A percentile compares a stretch with the other conserved stretches of the same genome.
Conservation (phyloP, 1,140 invertebrate species). For the Tetramorium alpestre region DNA sequence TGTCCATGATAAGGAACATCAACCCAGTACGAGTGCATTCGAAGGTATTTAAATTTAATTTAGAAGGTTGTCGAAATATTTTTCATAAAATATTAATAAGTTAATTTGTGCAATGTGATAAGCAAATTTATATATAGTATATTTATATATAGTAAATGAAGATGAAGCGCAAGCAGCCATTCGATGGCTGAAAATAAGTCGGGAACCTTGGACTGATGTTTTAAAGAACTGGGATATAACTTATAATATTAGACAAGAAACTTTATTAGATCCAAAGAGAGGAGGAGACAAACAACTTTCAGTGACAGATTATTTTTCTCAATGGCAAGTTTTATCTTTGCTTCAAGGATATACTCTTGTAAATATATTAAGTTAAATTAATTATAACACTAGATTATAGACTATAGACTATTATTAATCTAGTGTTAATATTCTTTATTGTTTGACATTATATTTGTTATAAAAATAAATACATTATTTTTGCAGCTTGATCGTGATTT, state of each 20-base stretch:
- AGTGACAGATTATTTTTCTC: slow-evolving; percentile 1
- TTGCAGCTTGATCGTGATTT: not conserved
- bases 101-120: not conserved
- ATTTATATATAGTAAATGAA: not conserved
- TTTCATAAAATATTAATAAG: not conserved
- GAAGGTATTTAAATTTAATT: slow-evolving; percentile 7
- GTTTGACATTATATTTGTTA: not conserved
- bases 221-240: slow-evolving; percentile 5
- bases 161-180: not conserved
- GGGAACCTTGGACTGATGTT: not conserved
- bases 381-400: not conserved
- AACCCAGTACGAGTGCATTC: not conserved
- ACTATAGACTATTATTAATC: not conserved
- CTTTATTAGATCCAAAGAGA: not conserved
- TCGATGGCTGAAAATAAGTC: slow-evolving; percentile 12
- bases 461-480: slow-evolving; percentile 2
- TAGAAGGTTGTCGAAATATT: not conserved
- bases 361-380: slow-evolving; percentile 5
- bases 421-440: not conserved
- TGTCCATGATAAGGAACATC: not conserved
- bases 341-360: slow-evolving; percentile 12
- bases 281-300: slow-evolving; percentile 6
- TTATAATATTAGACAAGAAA: not conserved
- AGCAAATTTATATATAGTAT: too few species aligned
- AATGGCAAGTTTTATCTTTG: slow-evolving; percentile 6